Base-by-base conservation (phyloP, 2,797 vertebrate species). In the Mycteria americana region DNA sequence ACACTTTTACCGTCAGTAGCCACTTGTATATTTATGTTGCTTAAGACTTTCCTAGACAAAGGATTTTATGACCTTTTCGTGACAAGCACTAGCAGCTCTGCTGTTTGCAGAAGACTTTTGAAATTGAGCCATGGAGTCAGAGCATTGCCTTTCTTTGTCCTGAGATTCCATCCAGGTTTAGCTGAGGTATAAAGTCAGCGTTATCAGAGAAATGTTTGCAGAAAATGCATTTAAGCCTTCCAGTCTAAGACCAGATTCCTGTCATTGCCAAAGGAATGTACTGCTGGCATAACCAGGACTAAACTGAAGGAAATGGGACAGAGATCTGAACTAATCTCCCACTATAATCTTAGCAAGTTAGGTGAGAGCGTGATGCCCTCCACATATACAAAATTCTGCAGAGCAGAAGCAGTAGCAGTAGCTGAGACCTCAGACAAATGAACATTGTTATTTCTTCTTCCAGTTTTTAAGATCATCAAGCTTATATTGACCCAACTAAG, bases 41-140 rank as follows among this genome's bases (percentile, higher is more conserved):
- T 92, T 72, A 89, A 89, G 78, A 45, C 68, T 87, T 80, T 57
- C 64, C 78, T 72, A 78, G 84, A 62, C 56, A 80, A 65, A 94
- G 63, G 81, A 51, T 95, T 93, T 85, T 39, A 9, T 93, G 85
- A 95, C 93, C 83, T 95, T 96, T 96, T 54, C 56, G 33, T 41
- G 68, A 91, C 75, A 85, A 64, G 57, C 43, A 39, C 16, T 27
- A 89, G 91, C 54, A 78, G 68, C 46, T 92, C 57, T 92, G 45
- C 22, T 96, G 91, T 96, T 95, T 96, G 94, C 75, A 68, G 87
- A 94, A 67, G 93, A 81, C 62, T 89, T 89, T 35, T 48, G 84
- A 74, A 94, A 93, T 65, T 85, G 81, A 96, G 78, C 85, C 65
- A 9, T 85, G 65, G 89, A 88, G 23, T 51, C 64, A 46, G 68